Evolutionary conservation across 1,140 invertebrate species (phyloP).

Genomic region (Periplaneta americana): DNA sequence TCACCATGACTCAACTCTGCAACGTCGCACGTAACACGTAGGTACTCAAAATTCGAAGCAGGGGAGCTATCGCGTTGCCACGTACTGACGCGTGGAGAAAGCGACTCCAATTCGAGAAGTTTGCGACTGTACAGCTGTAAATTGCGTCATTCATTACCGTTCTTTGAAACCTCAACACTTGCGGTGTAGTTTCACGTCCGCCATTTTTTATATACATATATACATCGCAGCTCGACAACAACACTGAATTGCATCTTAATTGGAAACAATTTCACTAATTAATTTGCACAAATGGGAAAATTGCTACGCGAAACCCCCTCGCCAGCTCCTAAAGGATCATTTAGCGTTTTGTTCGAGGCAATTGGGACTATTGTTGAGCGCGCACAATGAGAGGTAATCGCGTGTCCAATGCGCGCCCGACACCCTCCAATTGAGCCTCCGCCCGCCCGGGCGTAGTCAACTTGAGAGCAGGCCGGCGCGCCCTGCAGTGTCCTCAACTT

Average conservation of each 20-base stretch:
- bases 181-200: not conserved
- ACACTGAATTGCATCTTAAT: slow-evolving; percentile 41
- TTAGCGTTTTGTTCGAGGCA: slow-evolving; percentile 23
- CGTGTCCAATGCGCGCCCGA: slow-evolving; percentile 16
- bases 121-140: not conserved
- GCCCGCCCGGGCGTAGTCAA: not conserved
- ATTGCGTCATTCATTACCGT: not conserved
- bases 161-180: slow-evolving; percentile 1
- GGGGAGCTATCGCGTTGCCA: too few relatives aligned
- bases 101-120: not conserved
- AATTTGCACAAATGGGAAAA: slow-evolving; percentile 31
- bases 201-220: not conserved
- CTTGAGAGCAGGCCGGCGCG: not conserved
- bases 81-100: not conserved
- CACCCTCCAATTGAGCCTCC: not conserved
- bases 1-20: too few relatives aligned
- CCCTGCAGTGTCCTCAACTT: not conserved
- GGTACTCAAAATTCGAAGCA: too few relatives aligned
- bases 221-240: not conserved
- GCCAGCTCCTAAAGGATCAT: slow-evolving; percentile 15
- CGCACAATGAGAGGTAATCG: slow-evolving; percentile 20
- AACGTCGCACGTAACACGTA: too few relatives aligned
- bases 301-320: slow-evolving; percentile 13
- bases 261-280: slow-evolving; percentile 43
- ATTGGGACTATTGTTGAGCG: slow-evolving; percentile 21